Evolutionary conservation across 2,113 vertebrate species (phyloP), one percentile per base, ranked within the genome.

Genomic region (Tetrao urogallus): DNA sequence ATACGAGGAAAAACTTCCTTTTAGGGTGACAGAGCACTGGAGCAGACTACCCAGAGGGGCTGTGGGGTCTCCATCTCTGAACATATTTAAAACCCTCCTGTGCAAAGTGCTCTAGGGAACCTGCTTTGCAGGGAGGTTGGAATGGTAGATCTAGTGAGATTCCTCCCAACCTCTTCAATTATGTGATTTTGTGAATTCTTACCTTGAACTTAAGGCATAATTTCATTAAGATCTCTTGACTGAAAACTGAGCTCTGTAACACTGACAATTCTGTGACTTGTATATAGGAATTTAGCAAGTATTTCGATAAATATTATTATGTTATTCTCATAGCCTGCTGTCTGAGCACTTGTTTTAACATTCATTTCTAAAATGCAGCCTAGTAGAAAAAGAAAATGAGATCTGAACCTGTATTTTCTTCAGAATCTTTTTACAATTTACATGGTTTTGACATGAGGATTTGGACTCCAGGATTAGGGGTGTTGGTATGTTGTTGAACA

Each of bases 271-370:
- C 24, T 81, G 11, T 65, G 32, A 11, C 15, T 16, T 20, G 1
- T 19, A 12, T 60, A 42, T 61, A 57, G 74, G 67, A 71, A 0
- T 0, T 43, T 43, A 24, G 48, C 1, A 3, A 12, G 3, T 75
- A 58, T 56, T 90, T 92, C 30, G 22, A 6, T 6, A 16, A 43
- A 5, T 40, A 40, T 40, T 42, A 6, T 42, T 43, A 16, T 43
- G 42, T 4, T 72, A 13, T 20, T 43, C 18, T 20, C 71, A 67
- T 8, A 50, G 34, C 42, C 18, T 78, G 4, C 21, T 63, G 20
- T 28, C 13, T 5, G 2, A 38, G 4, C 6, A 9, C 18, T 92
- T 45, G n/a, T 6, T 76, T 80, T 28, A 76, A 10, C 21, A 4
- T 40, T 5, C 7, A 13, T 45, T 15, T 65, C 24, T 64, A 38